Conservation (phyloP, 1,140 invertebrate genomes). For the Acromyrmex heyeri region DNA sequence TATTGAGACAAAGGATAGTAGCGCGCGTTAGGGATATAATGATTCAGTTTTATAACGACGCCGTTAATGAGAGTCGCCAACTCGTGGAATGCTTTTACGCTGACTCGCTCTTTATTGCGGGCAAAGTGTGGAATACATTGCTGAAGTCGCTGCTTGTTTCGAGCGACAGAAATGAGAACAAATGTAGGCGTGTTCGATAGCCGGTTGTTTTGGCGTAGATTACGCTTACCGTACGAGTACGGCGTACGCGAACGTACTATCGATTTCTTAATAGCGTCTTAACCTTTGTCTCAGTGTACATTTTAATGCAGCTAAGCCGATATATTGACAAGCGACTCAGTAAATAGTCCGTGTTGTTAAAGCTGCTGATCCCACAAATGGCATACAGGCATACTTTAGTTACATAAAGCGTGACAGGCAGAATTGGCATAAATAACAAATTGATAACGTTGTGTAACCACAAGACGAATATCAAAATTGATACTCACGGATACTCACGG, state of each 20-base stretch:
- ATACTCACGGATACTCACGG: slow-evolving; percentile 8
- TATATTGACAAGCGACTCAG: slow-evolving; percentile 1
- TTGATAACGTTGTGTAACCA: slow-evolving; percentile 2
- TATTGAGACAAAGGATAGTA: not conserved
- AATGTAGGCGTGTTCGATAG: slow-evolving; percentile 31
- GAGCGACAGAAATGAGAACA: slow-evolving; percentile 24
- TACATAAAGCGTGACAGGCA: slow-evolving; percentile 19
- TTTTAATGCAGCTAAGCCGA: slow-evolving; percentile 36
- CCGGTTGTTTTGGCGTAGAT: slow-evolving; percentile 13
- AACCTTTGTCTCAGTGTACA: slow-evolving; percentile 41
- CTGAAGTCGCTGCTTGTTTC: slow-evolving; percentile 23
- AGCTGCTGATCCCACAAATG: not conserved
- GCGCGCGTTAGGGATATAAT: slow-evolving; percentile 5
- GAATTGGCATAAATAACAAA: slow-evolving; percentile 16
- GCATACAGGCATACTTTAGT: not conserved
- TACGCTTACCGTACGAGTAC: not conserved
- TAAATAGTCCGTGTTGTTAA: slow-evolving; percentile 17
- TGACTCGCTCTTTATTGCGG: slow-evolving; percentile 21
- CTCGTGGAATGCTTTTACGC: not conserved
- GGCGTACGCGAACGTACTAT: slow-evolving; percentile 30
- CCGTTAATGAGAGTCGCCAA: slow-evolving; percentile 29
- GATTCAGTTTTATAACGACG: slow-evolving; percentile 16
- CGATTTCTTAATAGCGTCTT: slow-evolving; percentile 45
- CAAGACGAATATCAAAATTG: not conserved
- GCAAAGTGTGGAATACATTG: not conserved